phyloP scores from a whole-genome alignment of 2,797 vertebrate species.

The Sternotherus odoratus region DNA sequence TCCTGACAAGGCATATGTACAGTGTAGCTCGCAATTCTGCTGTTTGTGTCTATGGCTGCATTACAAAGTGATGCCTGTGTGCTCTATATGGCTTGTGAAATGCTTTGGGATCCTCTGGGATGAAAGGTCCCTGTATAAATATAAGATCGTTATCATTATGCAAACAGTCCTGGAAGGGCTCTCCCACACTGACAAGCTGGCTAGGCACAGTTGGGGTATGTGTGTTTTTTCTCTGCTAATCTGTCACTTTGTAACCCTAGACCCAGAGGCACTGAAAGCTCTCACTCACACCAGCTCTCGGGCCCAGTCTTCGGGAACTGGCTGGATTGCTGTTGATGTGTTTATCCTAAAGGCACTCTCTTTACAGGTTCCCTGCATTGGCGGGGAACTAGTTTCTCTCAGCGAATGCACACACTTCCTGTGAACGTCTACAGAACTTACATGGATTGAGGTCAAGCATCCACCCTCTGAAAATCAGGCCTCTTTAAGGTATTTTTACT shows the following conservation, averaged over 20 bases:
- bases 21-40: neutral
- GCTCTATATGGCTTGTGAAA: neutral
- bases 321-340: neutral
- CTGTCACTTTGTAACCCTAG: neutral
- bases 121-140: neutral
- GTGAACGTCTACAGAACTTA: neutral
- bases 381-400: neutral
- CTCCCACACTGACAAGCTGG: neutral
- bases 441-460: neutral
- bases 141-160: neutral
- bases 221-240: neutral
- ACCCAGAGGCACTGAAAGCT: neutral
- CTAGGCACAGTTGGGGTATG: neutral
- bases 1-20: neutral
- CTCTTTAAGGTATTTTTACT: neutral
- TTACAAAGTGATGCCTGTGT: neutral
- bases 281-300: neutral
- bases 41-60: neutral
- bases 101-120: neutral
- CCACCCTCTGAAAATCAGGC: neutral
- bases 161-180: neutral
- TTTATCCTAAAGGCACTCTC: neutral
- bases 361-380: neutral
- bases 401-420: neutral
- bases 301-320: neutral